Conservation (phyloP, 2,113 vertebrate genomes). For the Ardeotis arabs region DNA sequence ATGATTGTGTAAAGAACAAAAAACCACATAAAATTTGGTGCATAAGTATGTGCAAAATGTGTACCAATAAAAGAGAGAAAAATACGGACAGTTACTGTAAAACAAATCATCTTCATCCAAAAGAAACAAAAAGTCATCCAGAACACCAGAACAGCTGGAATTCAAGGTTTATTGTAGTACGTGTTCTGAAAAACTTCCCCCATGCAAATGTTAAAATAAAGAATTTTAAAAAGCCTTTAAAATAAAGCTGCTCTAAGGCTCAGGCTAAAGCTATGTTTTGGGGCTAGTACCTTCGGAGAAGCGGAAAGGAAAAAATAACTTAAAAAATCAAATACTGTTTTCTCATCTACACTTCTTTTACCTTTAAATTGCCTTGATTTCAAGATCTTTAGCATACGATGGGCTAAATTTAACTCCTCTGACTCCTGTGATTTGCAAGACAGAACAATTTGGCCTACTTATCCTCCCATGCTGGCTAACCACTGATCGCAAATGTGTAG, state of each 20-base stretch:
- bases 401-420: slow-evolving; percentile 42
- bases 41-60: slow-evolving; percentile 43
- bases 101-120: slow-evolving; percentile 51
- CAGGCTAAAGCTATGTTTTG: background rate
- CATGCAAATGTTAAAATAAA: slow-evolving; percentile 52
- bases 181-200: slow-evolving; percentile 66
- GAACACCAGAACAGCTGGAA: slow-evolving; percentile 56
- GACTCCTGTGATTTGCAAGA: slow-evolving; percentile 23
- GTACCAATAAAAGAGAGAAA: slow-evolving; percentile 34
- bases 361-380: slow-evolving; percentile 15
- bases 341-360: background rate
- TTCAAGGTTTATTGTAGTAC: slow-evolving; percentile 28
- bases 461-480: background rate
- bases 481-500: background rate
- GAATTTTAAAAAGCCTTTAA: background rate
- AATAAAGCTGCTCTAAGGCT: slow-evolving; percentile 22
- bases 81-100: slow-evolving; percentile 54
- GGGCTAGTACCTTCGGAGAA: background rate
- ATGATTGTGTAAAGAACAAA: slow-evolving; percentile 35
- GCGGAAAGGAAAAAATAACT: background rate
- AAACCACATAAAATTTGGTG: slow-evolving; percentile 15
- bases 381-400: background rate
- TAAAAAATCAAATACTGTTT: background rate
- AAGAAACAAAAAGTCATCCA: slow-evolving; percentile 52
- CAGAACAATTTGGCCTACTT: slow-evolving; percentile 32